Evolutionary conservation across 2,113 vertebrate genomes (phyloP).

Genomic region (Circaetus cinerascens): DNA sequence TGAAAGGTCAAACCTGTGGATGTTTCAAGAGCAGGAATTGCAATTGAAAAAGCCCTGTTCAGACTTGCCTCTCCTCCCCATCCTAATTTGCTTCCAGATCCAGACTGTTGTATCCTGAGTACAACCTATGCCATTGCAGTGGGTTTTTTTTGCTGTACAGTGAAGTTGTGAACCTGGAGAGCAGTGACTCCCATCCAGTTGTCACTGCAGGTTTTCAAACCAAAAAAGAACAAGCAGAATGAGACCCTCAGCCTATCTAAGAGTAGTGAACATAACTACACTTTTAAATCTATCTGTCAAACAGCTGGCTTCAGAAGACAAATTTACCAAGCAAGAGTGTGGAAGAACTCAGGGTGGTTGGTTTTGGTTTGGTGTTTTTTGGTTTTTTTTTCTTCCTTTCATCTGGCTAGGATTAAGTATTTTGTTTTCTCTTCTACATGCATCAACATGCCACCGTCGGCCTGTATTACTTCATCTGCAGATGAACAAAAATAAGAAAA

Average conservation of each 20-base stretch:
- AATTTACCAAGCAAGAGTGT: slow-evolving; percentile 1
- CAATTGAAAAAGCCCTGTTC: not conserved
- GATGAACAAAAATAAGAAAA: not conserved
- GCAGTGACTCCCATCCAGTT: not conserved
- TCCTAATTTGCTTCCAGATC: not conserved
- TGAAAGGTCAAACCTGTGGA: not conserved
- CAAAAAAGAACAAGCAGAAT: not conserved
- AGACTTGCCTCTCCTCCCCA: not conserved
- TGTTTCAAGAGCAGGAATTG: not conserved
- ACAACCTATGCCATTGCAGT: not conserved
- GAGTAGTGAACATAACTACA: not conserved
- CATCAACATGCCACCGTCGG: slow-evolving; percentile 20
- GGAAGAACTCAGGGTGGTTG: not conserved
- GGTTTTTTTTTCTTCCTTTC: not conserved
- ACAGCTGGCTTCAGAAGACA: slow-evolving; percentile 32
- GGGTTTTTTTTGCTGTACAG: not conserved
- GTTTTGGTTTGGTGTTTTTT: not conserved
- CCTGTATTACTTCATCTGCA: slow-evolving; percentile 15
- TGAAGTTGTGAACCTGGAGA: not conserved
- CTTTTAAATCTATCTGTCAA: slow-evolving; percentile 48
- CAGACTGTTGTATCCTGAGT: not conserved
- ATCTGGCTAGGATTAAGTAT: slow-evolving; percentile 46
- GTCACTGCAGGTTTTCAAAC: not conserved
- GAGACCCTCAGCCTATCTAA: not conserved
- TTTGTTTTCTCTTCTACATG: slow-evolving; percentile 41